A percentile compares a stretch with the other conserved stretches of the same genome.
phyloP scores from a whole-genome alignment of 2,797 vertebrate genomes.

The Acomys russatus region DNA sequence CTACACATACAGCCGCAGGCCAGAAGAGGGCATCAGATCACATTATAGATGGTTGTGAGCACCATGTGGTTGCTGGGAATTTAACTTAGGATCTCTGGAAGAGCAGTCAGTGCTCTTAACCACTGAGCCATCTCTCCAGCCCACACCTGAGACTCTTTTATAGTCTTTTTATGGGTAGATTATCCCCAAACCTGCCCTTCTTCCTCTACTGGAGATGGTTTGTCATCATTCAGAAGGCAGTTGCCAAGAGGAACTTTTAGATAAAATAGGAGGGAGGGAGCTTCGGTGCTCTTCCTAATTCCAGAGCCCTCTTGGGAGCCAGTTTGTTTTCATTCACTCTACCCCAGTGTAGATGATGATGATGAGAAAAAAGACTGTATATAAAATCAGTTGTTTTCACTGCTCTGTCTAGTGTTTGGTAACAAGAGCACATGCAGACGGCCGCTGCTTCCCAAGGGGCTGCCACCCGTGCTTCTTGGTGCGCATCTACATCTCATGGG shows the following conservation, averaged over 20 bases:
- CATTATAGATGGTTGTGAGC: too few relatives aligned
- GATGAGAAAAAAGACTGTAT: conserved; percentile 17
- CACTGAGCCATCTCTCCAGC: too few relatives aligned
- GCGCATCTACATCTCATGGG: neutral
- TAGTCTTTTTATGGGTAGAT: neutral
- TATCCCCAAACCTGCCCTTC: conserved; percentile 18
- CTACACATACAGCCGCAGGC: too few relatives aligned
- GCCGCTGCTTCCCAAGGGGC: neutral
- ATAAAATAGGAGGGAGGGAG: neutral
- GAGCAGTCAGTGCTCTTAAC: too few relatives aligned
- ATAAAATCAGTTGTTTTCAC: neutral
- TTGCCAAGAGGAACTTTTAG: conserved; percentile 13
- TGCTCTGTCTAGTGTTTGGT: neutral
- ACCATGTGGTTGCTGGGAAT: too few relatives aligned
- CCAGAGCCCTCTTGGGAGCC: neutral
- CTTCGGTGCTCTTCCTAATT: neutral
- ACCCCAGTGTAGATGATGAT: neutral
- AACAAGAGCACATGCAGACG: neutral
- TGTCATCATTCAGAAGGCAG: neutral
- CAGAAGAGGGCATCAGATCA: too few relatives aligned
- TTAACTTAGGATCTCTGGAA: too few relatives aligned
- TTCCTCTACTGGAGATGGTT: neutral
- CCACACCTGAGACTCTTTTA: neutral
- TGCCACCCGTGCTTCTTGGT: neutral
- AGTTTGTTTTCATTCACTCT: conserved; percentile 42